These are phyloP conservation scores for Drosophila barbarae DNA, from an alignment of 2,888 invertebrate genomes.

Conservation along the genomic window DNA sequence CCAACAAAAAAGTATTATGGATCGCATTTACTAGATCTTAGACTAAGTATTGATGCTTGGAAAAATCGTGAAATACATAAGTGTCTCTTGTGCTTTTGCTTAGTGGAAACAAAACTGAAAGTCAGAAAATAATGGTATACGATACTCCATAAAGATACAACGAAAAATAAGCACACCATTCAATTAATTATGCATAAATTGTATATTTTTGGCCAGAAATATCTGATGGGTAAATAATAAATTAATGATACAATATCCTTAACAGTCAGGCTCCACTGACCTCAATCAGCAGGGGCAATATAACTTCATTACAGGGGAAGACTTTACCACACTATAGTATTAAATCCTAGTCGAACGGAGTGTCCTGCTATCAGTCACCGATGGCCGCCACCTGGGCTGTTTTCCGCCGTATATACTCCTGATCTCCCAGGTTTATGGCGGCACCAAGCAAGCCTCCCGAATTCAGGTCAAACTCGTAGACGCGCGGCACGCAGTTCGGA, in stretches of 20 bases:
- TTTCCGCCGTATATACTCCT: conserved; percentile 87
- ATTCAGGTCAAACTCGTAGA: conserved; percentile 86
- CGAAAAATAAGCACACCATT: not conserved
- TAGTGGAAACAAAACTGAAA: not conserved
- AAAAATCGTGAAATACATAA: not conserved
- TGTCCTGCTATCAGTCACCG: conserved; percentile 81
- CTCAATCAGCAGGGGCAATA: conserved; percentile 2
- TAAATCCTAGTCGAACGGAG: conserved; percentile 1
- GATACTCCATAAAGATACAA: not conserved
- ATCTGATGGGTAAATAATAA: conserved; percentile 27
- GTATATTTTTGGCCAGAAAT: conserved; percentile 39
- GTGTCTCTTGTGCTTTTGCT: not conserved
- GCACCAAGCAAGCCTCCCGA: conserved; percentile 84
- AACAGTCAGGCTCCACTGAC: not conserved
- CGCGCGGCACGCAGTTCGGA: conserved; percentile 90
- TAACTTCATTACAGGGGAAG: not conserved
- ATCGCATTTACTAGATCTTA: no score
- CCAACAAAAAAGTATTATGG: no score
- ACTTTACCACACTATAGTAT: not conserved
- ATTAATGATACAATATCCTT: conserved; percentile 20
- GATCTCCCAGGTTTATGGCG: conserved; percentile 88
- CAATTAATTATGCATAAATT: conserved; percentile 5
- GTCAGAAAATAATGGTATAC: not conserved
- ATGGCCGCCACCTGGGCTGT: conserved; percentile 89
- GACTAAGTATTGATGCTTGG: no score